Evolutionary conservation across 2,113 vertebrate species (phyloP).

Genomic region (Microtus oregoni): DNA sequence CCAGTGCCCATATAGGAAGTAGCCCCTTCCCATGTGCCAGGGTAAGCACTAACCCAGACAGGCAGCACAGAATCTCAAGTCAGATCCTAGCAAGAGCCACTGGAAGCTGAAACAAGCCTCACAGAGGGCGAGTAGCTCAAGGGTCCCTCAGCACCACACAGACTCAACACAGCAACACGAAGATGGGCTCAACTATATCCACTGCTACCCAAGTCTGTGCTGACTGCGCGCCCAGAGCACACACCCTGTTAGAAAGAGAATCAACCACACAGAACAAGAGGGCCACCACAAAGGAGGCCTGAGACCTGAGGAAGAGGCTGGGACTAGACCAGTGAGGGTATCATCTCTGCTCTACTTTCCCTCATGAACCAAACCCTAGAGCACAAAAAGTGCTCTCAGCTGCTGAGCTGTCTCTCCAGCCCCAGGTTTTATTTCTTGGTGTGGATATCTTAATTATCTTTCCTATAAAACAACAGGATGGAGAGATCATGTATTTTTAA

Average conservation of each 20-base stretch:
- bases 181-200: not conserved
- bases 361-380: not conserved
- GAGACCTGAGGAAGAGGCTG: not conserved
- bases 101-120: not conserved
- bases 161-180: not conserved
- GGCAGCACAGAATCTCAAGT: not conserved
- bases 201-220: not conserved
- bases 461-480: too few relatives aligned
- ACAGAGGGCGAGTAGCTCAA: not conserved
- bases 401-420: not conserved
- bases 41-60: not conserved
- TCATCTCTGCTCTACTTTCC: not conserved
- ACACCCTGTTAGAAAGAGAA: too few relatives aligned
- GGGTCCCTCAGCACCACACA: not conserved
- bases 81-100: not conserved
- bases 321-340: not conserved
- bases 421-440: not conserved
- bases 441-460: not conserved
- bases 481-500: not conserved
- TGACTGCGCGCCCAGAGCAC: too few relatives aligned
- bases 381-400: not conserved
- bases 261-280: not conserved
- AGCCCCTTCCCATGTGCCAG: not conserved
- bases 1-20: not conserved
- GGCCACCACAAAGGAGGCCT: not conserved